A percentile compares a stretch with the other conserved stretches of the same genome.
Evolutionary conservation across 2,888 invertebrate genomes (phyloP).

Genomic region (Drosophila kambysellisi): DNA sequence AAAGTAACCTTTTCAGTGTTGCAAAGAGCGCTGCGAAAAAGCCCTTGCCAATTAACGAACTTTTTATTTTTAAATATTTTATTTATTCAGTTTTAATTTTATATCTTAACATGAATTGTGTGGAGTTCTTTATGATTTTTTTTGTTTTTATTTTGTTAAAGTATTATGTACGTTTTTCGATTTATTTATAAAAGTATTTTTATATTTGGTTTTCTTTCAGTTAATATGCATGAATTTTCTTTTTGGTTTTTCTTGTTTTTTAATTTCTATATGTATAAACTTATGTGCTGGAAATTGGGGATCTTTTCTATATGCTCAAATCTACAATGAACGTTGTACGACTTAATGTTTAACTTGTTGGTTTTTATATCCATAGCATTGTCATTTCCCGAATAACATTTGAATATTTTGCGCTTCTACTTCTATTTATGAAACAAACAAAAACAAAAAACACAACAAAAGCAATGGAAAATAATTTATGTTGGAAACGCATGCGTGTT

Average conservation of each 20-base stretch:
- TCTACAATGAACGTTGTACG: conserved; percentile 73
- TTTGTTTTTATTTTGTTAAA: conserved; percentile 40
- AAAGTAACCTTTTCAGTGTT: conserved; percentile 12
- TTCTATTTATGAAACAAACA: conserved; percentile 7
- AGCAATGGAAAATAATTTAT: conserved; percentile 4
- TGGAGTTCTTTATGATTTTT: conserved; percentile 49
- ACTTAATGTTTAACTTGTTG: conserved; percentile 51
- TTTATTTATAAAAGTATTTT: conserved; percentile 70
- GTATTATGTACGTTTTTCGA: conserved; percentile 52
- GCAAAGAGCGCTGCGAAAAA: conserved; percentile 2
- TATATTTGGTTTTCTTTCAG: conserved; percentile 30
- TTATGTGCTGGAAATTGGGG: conserved; percentile 68
- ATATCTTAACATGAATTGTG: conserved; percentile 76
- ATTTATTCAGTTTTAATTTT: conserved; percentile 69
- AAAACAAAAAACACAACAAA: conserved; percentile 22
- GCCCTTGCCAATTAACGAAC: conserved; percentile 22
- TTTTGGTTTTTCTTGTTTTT: conserved; percentile 11
- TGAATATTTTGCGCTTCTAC: conserved; percentile 33
- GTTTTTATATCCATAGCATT: conserved; percentile 17
- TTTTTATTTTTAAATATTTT: conserved; percentile 65
- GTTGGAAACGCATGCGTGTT: conserved; percentile 47
- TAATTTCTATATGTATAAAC: conserved; percentile 69
- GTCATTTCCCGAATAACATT: conserved; percentile 38
- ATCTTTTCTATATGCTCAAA: conserved; percentile 67
- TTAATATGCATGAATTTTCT: conserved; percentile 59